phyloP scores from a whole-genome alignment of 1,140 invertebrate genomes.

The Calosoma granatense region DNA sequence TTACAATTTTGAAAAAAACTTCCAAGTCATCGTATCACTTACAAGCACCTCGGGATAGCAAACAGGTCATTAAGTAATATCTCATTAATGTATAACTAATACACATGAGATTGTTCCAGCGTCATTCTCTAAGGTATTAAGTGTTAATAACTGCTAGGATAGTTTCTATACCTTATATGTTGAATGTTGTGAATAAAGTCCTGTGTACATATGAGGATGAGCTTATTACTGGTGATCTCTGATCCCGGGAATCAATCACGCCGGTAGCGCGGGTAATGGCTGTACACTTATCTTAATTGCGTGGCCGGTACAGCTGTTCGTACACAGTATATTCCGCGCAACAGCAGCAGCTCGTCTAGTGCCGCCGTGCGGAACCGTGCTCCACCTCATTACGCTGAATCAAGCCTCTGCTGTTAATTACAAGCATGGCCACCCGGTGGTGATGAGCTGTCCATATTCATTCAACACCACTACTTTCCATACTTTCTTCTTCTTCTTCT shows the following conservation, averaged over 20 bases:
- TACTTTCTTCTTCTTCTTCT: too few relatives aligned
- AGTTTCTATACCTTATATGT: too few relatives aligned
- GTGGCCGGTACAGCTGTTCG: neutral
- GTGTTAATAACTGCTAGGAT: too few relatives aligned
- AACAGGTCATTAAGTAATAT: slow-evolving; percentile 7
- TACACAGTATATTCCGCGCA: neutral
- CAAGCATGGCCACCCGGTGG: neutral
- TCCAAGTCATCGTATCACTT: slow-evolving; percentile 4
- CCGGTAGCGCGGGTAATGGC: neutral
- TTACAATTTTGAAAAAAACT: neutral
- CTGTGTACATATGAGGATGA: too few relatives aligned
- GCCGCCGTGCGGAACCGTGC: neutral
- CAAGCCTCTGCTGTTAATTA: neutral
- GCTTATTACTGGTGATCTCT: neutral
- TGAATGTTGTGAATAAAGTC: too few relatives aligned
- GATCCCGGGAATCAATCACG: neutral
- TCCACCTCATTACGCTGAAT: neutral
- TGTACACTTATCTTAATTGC: neutral
- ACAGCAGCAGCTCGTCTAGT: neutral
- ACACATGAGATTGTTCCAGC: too few relatives aligned
- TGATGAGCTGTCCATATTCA: neutral
- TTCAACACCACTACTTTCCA: too few relatives aligned
- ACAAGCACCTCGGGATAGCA: neutral
- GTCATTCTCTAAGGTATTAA: too few relatives aligned
- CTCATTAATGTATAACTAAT: too few relatives aligned